Evolutionary conservation across 2,888 invertebrate genomes (phyloP), one percentile per base, ranked within the genome.

Genomic region (Bellardia pandia): DNA sequence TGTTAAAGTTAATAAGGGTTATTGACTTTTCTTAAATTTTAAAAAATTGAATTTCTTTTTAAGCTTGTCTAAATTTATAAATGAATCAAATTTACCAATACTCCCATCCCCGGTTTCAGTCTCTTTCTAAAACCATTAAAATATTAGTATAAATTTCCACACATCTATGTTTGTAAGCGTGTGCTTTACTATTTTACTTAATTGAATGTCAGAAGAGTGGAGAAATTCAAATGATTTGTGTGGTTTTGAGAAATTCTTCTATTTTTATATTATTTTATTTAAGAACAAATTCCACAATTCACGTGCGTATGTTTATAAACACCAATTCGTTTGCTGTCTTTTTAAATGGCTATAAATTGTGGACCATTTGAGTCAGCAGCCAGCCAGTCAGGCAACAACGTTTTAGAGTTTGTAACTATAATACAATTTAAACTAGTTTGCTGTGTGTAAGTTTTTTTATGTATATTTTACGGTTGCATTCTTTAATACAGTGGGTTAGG

Each of bases 161-260:
- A 68, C 30, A 13, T 30, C 14, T 9, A 48, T 48, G 30, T 42
- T 9, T 66, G 45, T 14, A 48, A 48, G 13, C 14, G 5, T 30
- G 5, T 45, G 33, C 33, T 14, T 56, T 37, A 42, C 9, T 37
- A 45, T 14, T 64, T 23, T 23, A 56, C 42, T 40, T 42, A 42
- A 64, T 64, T 23, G 40, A 76, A 53, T 76, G 53, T 66, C 64
- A 51, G 40, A 64, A 64, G 76, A 23, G 51, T 51, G 53, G 76
- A 53, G 76, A 76, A 76, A 76, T 76, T 76, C 23, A 51, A 76
- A 76, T 66, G 23, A 40, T 76, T 64, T 64, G 23, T 30, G 13
- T 16, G 11, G 16, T 77, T 56, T 56, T 40, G 9, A 23, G 58
- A 40, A 56, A 77, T 66, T 60, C 45, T 45, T 60, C 33, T 16